phyloP scores from a whole-genome alignment of 2,888 invertebrate species.

The Liopterus haemorrhoidalis region DNA sequence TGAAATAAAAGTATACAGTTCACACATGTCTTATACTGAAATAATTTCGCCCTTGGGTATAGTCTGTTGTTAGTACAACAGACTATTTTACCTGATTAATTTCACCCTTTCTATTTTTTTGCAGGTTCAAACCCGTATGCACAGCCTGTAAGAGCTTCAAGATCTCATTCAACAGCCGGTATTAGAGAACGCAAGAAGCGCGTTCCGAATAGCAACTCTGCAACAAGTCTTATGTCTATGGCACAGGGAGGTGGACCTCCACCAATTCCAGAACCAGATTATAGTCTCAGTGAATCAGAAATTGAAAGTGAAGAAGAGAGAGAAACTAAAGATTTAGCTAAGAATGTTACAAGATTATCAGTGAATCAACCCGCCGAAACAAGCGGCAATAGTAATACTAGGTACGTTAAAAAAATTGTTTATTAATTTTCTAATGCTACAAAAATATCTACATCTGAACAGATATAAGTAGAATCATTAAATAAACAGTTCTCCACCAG shows the following conservation, averaged over 20 bases:
- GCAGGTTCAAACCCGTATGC: slow-evolving; percentile 51
- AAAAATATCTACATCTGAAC: background rate
- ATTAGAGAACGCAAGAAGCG: slow-evolving; percentile 19
- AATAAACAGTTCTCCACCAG: too few relatives aligned
- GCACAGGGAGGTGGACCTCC: slow-evolving; percentile 47
- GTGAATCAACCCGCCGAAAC: slow-evolving; percentile 55
- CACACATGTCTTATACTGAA: too few relatives aligned
- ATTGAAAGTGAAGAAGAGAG: slow-evolving; percentile 50
- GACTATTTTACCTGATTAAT: too few relatives aligned
- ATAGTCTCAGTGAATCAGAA: slow-evolving; percentile 82
- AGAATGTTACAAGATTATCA: slow-evolving; percentile 45
- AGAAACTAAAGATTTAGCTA: slow-evolving; percentile 52
- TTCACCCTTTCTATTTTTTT: too few relatives aligned
- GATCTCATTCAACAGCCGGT: slow-evolving; percentile 43
- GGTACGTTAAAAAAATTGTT: slow-evolving; percentile 42
- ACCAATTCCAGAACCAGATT: slow-evolving; percentile 88
- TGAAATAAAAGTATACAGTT: too few relatives aligned
- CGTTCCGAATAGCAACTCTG: slow-evolving; percentile 15
- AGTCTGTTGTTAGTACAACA: too few relatives aligned
- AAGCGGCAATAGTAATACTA: slow-evolving; percentile 70
- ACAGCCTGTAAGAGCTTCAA: slow-evolving; percentile 50
- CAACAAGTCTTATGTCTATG: slow-evolving; percentile 25
- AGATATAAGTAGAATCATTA: too few relatives aligned
- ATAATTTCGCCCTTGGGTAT: too few relatives aligned
- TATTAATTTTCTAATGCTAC: background rate